These are phyloP conservation scores for Eretmochelys imbricata DNA, from an alignment of 2,113 vertebrate genomes.

Conservation along the genomic window DNA sequence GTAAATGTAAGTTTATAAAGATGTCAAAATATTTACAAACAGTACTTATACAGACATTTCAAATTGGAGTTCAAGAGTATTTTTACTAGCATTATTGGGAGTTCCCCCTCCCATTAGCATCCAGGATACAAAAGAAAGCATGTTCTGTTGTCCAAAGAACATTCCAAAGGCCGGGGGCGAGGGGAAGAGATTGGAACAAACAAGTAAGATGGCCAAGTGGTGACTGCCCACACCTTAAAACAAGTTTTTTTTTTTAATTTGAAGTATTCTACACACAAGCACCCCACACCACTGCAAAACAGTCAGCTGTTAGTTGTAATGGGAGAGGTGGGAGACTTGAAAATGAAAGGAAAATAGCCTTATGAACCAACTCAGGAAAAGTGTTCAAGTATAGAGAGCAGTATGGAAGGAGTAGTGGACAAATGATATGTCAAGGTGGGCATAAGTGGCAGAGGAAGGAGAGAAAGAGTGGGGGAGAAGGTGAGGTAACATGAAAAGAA, in stretches of 20 bases:
- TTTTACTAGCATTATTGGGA: neutral
- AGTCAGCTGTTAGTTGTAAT: neutral
- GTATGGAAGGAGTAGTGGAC: neutral
- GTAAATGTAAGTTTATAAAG: neutral
- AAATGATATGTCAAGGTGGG: neutral
- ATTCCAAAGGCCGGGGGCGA: too few species aligned
- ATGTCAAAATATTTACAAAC: neutral
- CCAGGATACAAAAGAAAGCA: neutral
- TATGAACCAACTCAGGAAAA: neutral
- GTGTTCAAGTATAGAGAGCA: neutral
- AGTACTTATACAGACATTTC: neutral
- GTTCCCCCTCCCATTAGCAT: neutral
- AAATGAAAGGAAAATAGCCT: neutral
- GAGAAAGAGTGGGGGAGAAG: neutral
- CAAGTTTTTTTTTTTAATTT: neutral
- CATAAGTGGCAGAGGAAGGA: neutral
- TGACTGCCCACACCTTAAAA: neutral
- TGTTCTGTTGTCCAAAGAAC: neutral
- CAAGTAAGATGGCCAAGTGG: neutral
- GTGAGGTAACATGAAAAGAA: neutral
- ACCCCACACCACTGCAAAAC: neutral
- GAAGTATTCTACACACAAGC: neutral
- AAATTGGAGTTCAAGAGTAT: neutral
- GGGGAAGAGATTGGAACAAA: neutral
- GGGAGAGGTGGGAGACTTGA: neutral